phyloP scores from a whole-genome alignment of 1,140 invertebrate genomes.

The Zeugodacus cucurbitae region DNA sequence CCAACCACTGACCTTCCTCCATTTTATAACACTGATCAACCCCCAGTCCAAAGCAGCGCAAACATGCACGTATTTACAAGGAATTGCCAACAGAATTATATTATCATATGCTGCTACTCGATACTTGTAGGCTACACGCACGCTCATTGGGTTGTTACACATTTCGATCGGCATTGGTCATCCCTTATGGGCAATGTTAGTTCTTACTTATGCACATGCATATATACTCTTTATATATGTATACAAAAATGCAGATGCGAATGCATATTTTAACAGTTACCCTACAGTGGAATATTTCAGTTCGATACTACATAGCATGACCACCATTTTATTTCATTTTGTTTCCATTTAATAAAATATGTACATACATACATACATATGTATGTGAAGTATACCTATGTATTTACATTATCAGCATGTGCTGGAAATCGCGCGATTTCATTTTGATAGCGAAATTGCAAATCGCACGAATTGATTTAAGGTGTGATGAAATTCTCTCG shows the following conservation, averaged over 20 bases:
- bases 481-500: no score
- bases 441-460: no score
- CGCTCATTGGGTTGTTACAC: constrained; percentile 2
- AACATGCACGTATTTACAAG: neutral
- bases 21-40: neutral
- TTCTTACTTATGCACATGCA: neutral
- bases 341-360: neutral
- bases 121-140: neutral
- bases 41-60: neutral
- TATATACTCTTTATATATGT: neutral
- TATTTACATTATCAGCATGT: no score
- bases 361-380: neutral
- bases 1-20: neutral
- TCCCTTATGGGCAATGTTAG: neutral
- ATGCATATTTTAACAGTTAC: neutral
- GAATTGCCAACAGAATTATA: no score
- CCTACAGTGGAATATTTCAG: neutral
- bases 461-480: neutral
- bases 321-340: neutral
- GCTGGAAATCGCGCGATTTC: no score
- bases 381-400: no score
- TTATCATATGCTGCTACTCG: neutral
- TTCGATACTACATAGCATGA: neutral
- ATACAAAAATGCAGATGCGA: neutral
- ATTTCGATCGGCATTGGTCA: constrained; percentile 15